Conservation (phyloP, 2,113 vertebrate genomes). For the Oostethus manadensis region DNA sequence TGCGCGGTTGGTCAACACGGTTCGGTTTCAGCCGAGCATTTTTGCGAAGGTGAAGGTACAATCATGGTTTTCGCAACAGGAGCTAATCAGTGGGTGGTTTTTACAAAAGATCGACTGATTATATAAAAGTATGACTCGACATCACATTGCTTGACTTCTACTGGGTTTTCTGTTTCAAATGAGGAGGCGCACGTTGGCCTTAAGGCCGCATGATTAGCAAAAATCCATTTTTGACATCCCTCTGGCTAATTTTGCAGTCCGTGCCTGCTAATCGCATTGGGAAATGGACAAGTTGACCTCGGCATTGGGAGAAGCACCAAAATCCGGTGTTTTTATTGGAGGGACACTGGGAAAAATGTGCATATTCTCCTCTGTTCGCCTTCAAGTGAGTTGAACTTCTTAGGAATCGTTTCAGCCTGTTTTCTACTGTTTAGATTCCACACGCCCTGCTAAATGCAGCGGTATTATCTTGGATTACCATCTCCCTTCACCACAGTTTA, state of each 20-base stretch:
- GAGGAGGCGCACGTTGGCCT: too few species aligned
- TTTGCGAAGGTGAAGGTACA: neutral
- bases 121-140: neutral
- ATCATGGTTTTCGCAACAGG: neutral
- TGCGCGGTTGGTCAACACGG: neutral
- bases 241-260: neutral
- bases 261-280: neutral
- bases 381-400: neutral
- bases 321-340: neutral
- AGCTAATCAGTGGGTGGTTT: neutral
- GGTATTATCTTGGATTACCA: slow-evolving; percentile 19
- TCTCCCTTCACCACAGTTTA: slow-evolving; percentile 11
- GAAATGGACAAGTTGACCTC: neutral
- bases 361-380: neutral
- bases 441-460: neutral
- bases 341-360: neutral
- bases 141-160: neutral
- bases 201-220: slow-evolving; percentile 1
- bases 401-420: neutral
- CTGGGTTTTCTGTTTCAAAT: neutral
- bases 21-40: neutral
- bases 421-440: neutral
- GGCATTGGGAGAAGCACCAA: neutral
- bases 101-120: slow-evolving; percentile 1
- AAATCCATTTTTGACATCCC: slow-evolving; percentile 6